Conservation (phyloP, 2,888 invertebrate genomes). For the Plemyria rubiginata region DNA sequence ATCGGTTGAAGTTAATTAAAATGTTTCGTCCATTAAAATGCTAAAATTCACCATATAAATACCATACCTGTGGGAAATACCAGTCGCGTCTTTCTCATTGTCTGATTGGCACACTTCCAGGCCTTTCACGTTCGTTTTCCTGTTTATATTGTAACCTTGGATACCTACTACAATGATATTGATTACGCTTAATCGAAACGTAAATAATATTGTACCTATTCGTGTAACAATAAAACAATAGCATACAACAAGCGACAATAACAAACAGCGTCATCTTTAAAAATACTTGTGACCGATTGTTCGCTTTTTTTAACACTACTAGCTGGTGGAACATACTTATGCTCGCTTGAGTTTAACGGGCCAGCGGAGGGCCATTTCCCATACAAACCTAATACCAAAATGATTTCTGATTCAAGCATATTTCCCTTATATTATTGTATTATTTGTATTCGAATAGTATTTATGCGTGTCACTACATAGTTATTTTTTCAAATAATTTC, state of each 20-base stretch:
- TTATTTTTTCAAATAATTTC: too few species aligned
- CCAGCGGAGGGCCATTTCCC: too few species aligned
- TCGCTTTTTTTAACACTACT: too few species aligned
- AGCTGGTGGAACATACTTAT: too few species aligned
- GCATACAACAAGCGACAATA: slow-evolving; percentile 6
- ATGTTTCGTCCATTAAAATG: slow-evolving; percentile 32
- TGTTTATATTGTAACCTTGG: slow-evolving; percentile 31
- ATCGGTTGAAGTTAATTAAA: slow-evolving; percentile 23
- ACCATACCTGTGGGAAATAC: slow-evolving; percentile 27
- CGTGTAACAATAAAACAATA: slow-evolving; percentile 8
- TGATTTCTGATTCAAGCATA: too few species aligned
- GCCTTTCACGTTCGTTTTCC: slow-evolving; percentile 32
- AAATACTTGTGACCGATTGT: background rate
- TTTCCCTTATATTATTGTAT: too few species aligned
- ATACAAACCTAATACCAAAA: too few species aligned
- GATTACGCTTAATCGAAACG: slow-evolving; percentile 24
- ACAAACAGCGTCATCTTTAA: slow-evolving; percentile 2
- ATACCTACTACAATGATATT: slow-evolving; percentile 13
- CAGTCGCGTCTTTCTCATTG: slow-evolving; percentile 33
- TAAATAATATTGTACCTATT: slow-evolving; percentile 20
- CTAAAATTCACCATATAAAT: slow-evolving; percentile 24
- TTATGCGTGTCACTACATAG: too few species aligned
- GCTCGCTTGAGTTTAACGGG: too few species aligned
- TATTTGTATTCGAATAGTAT: too few species aligned
- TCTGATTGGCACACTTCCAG: slow-evolving; percentile 38